phyloP scores from a whole-genome alignment of 2,888 invertebrate species.

The Tholera decimalis region DNA sequence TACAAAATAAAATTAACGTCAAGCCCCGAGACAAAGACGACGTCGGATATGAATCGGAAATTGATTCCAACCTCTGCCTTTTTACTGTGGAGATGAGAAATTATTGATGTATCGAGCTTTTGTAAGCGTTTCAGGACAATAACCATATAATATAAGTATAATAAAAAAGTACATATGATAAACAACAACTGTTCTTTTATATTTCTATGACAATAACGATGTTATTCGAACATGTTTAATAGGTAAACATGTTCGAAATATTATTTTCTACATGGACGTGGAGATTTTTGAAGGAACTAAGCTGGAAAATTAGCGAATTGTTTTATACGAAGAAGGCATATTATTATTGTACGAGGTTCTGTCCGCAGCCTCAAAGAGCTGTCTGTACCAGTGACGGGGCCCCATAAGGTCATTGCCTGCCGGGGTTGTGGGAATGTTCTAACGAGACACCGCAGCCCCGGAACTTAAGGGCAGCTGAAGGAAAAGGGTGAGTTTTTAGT shows the following conservation, averaged over 20 bases:
- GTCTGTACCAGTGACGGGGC: too few relatives aligned
- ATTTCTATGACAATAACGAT: constrained; percentile 13
- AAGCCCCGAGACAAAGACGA: constrained; percentile 26
- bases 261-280: neutral
- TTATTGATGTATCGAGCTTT: constrained; percentile 50
- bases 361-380: too few relatives aligned
- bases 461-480: too few relatives aligned
- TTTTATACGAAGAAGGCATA: too few relatives aligned
- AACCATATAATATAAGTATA: constrained; percentile 24
- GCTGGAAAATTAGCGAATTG: neutral
- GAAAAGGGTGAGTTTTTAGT: too few relatives aligned
- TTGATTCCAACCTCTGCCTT: constrained; percentile 53
- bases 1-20: constrained; percentile 34
- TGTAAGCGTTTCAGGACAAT: constrained; percentile 11
- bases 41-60: constrained; percentile 62
- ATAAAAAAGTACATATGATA: too few relatives aligned
- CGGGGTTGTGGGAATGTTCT: too few relatives aligned
- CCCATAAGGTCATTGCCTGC: too few relatives aligned
- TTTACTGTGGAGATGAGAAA: constrained; percentile 58
- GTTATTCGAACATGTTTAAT: constrained; percentile 22
- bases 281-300: neutral
- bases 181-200: too few relatives aligned
- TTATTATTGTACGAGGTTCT: too few relatives aligned
- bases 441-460: too few relatives aligned
- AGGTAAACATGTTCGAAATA: constrained; percentile 2